These are phyloP conservation scores for Hypsopygia costalis DNA, from an alignment of 2,888 invertebrate genomes.

Conservation along the genomic window DNA sequence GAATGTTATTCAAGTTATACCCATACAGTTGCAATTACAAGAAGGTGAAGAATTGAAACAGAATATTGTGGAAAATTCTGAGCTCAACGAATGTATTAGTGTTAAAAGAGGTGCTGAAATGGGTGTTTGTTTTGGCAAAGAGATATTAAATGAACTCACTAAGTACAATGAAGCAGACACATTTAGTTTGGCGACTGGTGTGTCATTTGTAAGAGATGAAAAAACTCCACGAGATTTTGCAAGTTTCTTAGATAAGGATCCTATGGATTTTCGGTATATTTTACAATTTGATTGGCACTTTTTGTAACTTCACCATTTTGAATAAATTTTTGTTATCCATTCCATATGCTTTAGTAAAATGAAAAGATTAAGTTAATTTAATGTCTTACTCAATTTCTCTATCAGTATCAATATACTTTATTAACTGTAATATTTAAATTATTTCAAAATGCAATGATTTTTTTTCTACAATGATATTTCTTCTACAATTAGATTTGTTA, in stretches of 20 bases:
- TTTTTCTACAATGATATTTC: too few species aligned
- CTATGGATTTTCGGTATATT: constrained; percentile 85
- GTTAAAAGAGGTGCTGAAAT: constrained; percentile 62
- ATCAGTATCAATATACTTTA: too few species aligned
- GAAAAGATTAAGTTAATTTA: too few species aligned
- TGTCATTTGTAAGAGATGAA: constrained; percentile 83
- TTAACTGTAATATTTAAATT: too few species aligned
- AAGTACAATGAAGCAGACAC: constrained; percentile 83
- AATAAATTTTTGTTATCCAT: too few species aligned
- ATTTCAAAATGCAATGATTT: too few species aligned
- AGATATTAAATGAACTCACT: constrained; percentile 83
- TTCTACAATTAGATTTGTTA: too few species aligned
- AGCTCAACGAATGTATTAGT: constrained; percentile 64
- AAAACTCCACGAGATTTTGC: constrained; percentile 83
- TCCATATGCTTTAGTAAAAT: too few species aligned
- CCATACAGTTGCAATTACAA: constrained; percentile 55
- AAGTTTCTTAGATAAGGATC: constrained; percentile 86
- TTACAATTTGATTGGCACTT: too few species aligned
- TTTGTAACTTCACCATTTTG: too few species aligned
- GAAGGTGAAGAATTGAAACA: constrained; percentile 59
- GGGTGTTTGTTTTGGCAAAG: constrained; percentile 85
- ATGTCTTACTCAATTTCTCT: too few species aligned
- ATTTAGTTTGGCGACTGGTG: constrained; percentile 83
- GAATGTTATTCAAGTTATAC: constrained; percentile 45
- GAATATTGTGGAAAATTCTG: constrained; percentile 49